A percentile compares a stretch with the other conserved stretches of the same genome.
These are phyloP conservation scores for Psittacula echo DNA, from an alignment of 2,797 vertebrate genomes.

Conservation along the genomic window DNA sequence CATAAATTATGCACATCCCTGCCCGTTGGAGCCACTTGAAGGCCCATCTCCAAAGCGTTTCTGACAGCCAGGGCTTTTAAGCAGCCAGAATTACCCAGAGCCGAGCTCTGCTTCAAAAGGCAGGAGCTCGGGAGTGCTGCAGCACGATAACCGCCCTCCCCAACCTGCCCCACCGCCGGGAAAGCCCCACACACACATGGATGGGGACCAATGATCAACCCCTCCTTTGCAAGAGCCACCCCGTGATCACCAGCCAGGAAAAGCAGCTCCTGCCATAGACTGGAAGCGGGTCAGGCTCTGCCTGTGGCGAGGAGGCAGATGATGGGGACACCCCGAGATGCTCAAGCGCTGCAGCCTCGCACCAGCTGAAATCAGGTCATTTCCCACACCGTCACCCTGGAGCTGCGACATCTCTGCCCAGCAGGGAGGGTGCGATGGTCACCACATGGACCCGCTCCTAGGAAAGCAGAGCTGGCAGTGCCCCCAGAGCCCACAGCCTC, in stretches of 20 bases:
- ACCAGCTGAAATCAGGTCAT: neutral
- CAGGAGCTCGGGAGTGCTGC: neutral
- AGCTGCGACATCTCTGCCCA: neutral
- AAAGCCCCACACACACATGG: rapidly evolving
- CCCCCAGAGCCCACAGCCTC: conserved; percentile 27
- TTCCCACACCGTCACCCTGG: neutral
- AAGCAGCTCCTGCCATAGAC: neutral
- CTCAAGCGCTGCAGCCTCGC: neutral
- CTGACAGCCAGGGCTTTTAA: conserved; percentile 73
- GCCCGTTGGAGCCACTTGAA: conserved; percentile 38
- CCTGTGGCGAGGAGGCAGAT: neutral
- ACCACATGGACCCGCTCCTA: neutral
- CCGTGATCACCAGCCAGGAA: rapidly evolving
- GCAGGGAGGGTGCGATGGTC: neutral
- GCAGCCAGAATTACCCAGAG: conserved; percentile 43
- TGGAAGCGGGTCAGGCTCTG: neutral
- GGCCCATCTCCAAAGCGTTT: conserved; percentile 62
- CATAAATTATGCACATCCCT: conserved; percentile 63
- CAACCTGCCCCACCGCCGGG: neutral
- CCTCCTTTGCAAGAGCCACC: neutral
- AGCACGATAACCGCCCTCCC: neutral
- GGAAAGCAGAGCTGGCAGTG: neutral
- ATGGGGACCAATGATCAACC: neutral
- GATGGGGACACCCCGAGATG: neutral
- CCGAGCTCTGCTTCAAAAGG: neutral